Conservation (phyloP, 2,888 invertebrate genomes). For the Pollenia labialis region DNA sequence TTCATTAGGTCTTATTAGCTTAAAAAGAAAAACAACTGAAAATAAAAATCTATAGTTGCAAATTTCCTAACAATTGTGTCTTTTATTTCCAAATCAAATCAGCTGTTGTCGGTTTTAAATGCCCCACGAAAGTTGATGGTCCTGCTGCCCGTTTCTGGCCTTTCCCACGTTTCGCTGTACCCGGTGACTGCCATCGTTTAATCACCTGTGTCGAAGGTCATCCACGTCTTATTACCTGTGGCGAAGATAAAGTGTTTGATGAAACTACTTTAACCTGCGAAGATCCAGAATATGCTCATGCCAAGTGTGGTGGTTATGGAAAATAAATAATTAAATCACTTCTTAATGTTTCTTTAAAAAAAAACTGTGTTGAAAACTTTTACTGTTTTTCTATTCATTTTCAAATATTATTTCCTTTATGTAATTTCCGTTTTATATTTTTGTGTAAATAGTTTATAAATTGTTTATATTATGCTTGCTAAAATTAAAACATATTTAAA, state of each 20-base stretch:
- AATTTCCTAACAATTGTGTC: not conserved
- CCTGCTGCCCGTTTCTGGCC: slow-evolving; percentile 96
- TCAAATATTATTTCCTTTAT: slow-evolving; percentile 46
- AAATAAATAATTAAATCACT: slow-evolving; percentile 79
- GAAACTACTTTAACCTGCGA: slow-evolving; percentile 93
- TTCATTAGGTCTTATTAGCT: too few relatives aligned
- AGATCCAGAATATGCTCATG: slow-evolving; percentile 84
- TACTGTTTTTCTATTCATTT: slow-evolving; percentile 48
- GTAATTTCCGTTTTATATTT: slow-evolving; percentile 49
- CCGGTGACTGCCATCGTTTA: slow-evolving; percentile 93
- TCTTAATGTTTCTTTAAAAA: slow-evolving; percentile 31
- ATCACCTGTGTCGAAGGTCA: slow-evolving; percentile 96
- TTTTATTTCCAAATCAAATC: slow-evolving; percentile 69
- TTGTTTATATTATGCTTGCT: slow-evolving; percentile 33
- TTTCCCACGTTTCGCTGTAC: slow-evolving; percentile 94
- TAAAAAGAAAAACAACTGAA: too few relatives aligned
- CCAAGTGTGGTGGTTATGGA: slow-evolving; percentile 80
- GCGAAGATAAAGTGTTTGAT: slow-evolving; percentile 94
- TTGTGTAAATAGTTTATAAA: slow-evolving; percentile 68
- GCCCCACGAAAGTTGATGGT: slow-evolving; percentile 93
- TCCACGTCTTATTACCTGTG: slow-evolving; percentile 94
- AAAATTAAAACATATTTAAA: slow-evolving; percentile 17
- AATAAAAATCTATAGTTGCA: too few relatives aligned
- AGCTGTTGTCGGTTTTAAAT: slow-evolving; percentile 96
- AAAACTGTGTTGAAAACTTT: slow-evolving; percentile 29